Evolutionary conservation across 2,888 invertebrate species (phyloP), one percentile per base, ranked within the genome.

Genomic region (Pecten maximus): DNA sequence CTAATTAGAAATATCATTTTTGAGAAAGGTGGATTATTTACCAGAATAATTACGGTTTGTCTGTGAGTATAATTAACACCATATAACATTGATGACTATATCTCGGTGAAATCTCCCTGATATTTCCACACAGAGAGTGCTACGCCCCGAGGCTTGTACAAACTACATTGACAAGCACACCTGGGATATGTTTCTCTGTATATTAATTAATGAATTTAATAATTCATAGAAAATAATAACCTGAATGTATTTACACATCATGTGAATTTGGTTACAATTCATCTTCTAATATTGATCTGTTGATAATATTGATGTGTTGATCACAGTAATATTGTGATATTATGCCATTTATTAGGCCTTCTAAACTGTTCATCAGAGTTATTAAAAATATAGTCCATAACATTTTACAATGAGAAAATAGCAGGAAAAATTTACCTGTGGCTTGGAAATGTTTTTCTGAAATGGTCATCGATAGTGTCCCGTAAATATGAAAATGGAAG

Each of bases 131-230:
- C 74, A 74, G 35, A 74, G 74, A 74, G 35, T 74, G 35, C 74
- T 35, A 8, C 6, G 28, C 74, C 74, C 35, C 2, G 10, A 35
- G 74, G 35, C 28, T 74, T 10, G 74, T 15, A 74, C 16, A 35
- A 74, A 74, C 74, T 74, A 35, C 74, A 74, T 15, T 12, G 74
- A 1, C 28, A 35, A 74, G 15, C 74, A 12, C 74, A 74, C 74
- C 74, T 74, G 74, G 74, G 74, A 74, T 28, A 15, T 28, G 74
- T 74, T 74, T 74, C 74, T 74, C 74, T 35, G 74, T 74, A 35
- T 74, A 74, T 74, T 74, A 74, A 74, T 74, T 74, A 74, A 74
- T 74, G 74, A 74, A 35, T 74, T 74, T 74, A 74, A 74, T 74
- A 74, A 74, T 74, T 74, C 35, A 74, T 74, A 74, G 15, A 74